Evolutionary conservation across 2,797 vertebrate species (phyloP), one percentile per base, ranked within the genome.

Genomic region (Zonotrichia albicollis): DNA sequence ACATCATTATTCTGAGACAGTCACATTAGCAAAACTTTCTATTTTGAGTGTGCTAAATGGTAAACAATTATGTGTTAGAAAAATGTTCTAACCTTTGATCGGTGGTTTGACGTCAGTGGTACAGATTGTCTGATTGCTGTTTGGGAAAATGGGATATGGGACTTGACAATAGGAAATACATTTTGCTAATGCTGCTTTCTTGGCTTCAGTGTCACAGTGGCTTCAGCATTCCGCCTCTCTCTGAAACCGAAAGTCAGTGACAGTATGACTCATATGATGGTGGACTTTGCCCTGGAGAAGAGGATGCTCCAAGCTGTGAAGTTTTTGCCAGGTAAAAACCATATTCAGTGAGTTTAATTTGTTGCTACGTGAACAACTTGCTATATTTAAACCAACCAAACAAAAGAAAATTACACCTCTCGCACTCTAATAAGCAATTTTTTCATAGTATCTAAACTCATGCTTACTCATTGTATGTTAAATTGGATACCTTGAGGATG

Each of bases 231-330:
- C 93, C 98, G 98, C 45, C 97, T 99, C 84, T 98, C 98, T 23
- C 98, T 99, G 96, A 99, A 98, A 96, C 98, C 98, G 27, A 97
- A 97, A 36, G 98, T 98, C 95, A 98, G 98, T 32, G 98, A 99
- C 79, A 99, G 97, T 94, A 99, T 99, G 99, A 98, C 98, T 36
- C 98, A 99, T 38, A 97, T 99, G 93, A 99, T 98, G 79, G 99
- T 99, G 57, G 99, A 99, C 97, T 99, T 99, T 51, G 95, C 98
- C 90, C 84, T 97, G n/a, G 99, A 99, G 97, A 98, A 97, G 90
- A 98, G 89, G 70, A 98, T 97, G 86, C 98, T 99, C 86, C 98
- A 98, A 57, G 94, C 96, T 74, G 98, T 99, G 32, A 97, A 98
- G 95, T 99, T 99, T 97, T 98, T 99, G 92, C 99, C 99, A 94